Percentiles rank a stretch among this genome's conserved stretches.
These are phyloP conservation scores for Drosophila micromelanica DNA, from an alignment of 1,140 invertebrate species.

Conservation along the genomic window DNA sequence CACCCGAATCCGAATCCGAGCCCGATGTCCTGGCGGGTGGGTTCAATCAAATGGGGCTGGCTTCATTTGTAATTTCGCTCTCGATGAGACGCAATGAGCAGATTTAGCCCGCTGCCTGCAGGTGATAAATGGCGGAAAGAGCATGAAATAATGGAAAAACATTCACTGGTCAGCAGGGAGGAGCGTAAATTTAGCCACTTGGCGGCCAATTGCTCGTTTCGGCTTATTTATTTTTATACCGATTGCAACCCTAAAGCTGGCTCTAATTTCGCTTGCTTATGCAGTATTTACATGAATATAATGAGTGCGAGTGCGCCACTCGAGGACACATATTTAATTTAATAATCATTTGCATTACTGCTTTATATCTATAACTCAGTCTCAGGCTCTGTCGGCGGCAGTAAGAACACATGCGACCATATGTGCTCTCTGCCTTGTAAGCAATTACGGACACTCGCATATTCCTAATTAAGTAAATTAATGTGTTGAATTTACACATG, in stretches of 20 bases:
- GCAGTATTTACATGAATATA: conserved; percentile 51
- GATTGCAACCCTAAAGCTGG: background rate
- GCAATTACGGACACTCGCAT: conserved; percentile 77
- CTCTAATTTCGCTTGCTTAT: conserved; percentile 1
- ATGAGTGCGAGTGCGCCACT: conserved; percentile 18
- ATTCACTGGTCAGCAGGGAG: conserved; percentile 57
- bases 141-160: conserved; percentile 78
- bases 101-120: conserved; percentile 45
- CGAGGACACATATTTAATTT: conserved; percentile 73
- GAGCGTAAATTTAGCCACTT: conserved; percentile 57
- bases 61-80: conserved; percentile 73
- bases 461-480: conserved; percentile 81
- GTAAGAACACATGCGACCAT: conserved; percentile 60
- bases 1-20: background rate
- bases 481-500: conserved; percentile 74
- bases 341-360: conserved; percentile 71
- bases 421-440: conserved; percentile 67
- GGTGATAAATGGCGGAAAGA: conserved; percentile 77
- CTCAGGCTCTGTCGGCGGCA: conserved; percentile 28
- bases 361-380: conserved; percentile 40
- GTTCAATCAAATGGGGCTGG: conserved; percentile 16
- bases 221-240: conserved; percentile 10
- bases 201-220: conserved; percentile 14
- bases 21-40: background rate
- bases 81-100: conserved; percentile 2